A percentile compares a stretch with the other conserved stretches of the same genome.
phyloP scores from a whole-genome alignment of 2,888 invertebrate species.

The Lysandra coridon region DNA sequence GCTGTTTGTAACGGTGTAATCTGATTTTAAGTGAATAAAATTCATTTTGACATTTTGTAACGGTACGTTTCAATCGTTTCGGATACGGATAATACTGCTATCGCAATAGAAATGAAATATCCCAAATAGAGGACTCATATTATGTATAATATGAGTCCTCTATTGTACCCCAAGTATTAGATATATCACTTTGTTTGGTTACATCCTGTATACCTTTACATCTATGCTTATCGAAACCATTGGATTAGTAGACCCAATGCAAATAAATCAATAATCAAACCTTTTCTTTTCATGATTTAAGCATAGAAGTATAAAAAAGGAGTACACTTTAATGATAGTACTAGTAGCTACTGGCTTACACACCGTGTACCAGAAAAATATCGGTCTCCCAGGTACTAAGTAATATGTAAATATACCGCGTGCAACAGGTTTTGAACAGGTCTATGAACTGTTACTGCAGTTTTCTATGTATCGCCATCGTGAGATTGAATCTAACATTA shows the following conservation, averaged over 20 bases:
- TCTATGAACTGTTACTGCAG: constrained; percentile 16
- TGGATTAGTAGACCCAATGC: not conserved
- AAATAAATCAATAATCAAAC: not conserved
- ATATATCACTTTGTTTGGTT: too few relatives aligned
- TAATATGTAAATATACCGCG: constrained; percentile 17
- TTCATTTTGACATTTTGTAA: not conserved
- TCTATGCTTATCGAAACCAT: not conserved
- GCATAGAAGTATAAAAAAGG: too few relatives aligned
- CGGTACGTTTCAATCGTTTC: not conserved
- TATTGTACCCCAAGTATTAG: too few relatives aligned
- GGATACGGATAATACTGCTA: not conserved
- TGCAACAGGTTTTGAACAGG: constrained; percentile 22
- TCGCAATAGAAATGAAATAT: not conserved
- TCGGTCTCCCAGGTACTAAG: constrained; percentile 10
- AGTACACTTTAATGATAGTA: not conserved
- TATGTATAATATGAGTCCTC: too few relatives aligned
- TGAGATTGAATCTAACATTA: not conserved
- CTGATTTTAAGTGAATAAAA: not conserved
- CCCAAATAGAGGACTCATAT: not conserved
- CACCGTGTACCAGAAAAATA: constrained; percentile 14
- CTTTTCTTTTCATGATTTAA: not conserved
- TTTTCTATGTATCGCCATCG: constrained; percentile 14
- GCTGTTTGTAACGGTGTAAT: not conserved
- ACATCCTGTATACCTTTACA: too few relatives aligned
- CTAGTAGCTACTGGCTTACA: not conserved